These are phyloP conservation scores for Glaucidium brasilianum DNA, from an alignment of 2,113 vertebrate genomes.

Conservation along the genomic window DNA sequence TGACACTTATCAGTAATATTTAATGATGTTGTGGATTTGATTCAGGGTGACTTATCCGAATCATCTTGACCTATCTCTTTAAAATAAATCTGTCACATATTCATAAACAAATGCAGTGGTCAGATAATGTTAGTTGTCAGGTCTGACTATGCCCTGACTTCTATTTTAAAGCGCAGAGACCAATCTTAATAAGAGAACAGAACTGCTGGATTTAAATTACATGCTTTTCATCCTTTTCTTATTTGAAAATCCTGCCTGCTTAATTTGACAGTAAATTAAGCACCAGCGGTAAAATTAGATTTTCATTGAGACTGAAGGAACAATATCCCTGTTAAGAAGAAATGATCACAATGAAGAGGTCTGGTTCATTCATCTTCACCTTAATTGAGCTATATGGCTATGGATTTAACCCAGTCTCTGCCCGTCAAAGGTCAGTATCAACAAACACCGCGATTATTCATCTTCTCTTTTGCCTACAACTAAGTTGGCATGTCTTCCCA, in stretches of 20 bases:
- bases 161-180: background rate
- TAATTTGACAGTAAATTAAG: constrained; percentile 35
- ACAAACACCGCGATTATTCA: background rate
- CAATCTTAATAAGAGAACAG: background rate
- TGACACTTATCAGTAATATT: constrained; percentile 22
- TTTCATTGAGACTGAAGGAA: background rate
- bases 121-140: constrained; percentile 20
- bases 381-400: background rate
- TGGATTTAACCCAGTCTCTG: background rate
- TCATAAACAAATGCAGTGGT: constrained; percentile 33
- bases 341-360: background rate
- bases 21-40: background rate
- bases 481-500: background rate
- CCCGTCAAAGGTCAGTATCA: background rate
- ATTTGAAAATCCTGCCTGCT: background rate
- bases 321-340: background rate
- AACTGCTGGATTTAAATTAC: constrained; percentile 12
- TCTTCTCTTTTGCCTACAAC: background rate
- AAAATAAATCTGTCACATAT: constrained; percentile 8
- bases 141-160: background rate
- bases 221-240: background rate
- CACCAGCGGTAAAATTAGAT: background rate
- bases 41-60: background rate
- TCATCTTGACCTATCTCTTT: background rate
- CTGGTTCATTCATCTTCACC: background rate